Evolutionary conservation across 2,797 vertebrate genomes (phyloP), one percentile per base, ranked within the genome.

Genomic region (Oryzias dopingdopingensis): DNA sequence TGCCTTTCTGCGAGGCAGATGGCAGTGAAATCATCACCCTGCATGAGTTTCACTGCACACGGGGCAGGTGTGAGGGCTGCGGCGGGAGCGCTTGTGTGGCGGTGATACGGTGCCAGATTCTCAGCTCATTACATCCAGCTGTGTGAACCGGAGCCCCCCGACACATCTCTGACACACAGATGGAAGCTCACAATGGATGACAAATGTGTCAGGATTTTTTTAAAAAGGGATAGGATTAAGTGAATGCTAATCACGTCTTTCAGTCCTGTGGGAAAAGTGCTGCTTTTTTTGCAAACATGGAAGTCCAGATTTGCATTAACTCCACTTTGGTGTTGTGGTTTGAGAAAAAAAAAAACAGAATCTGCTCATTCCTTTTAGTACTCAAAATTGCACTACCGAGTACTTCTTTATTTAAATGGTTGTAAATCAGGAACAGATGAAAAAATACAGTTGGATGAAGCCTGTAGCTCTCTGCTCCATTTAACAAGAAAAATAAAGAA

Each of bases 81-180:
- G 82, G 74, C 77, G 70, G 72, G 58, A 70, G 75, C 74, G 83
- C 81, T 70, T 84, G 87, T 67, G 62, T 49, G 62, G 47, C 40
- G 42, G 66, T 59, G 52, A 72, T 67, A 71, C 72, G 42, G 69
- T 72, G 67, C 70, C 67, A 61, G 49, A 52, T 52, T 53, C 49
- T 44, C 18, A 61, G 49, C 77, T 80, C 74, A 80, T 80, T 76
- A 77, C 58, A 73, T 76, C 79, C 83, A 86, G 79, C 76, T 80
- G 83, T 70, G 67, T 58, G 66, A 61, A 58, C 65, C 49, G 59
- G 64, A 62, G 53, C 29, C 44, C 46, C 18, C 5, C 29, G 37
- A 72, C 59, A 63, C 65, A 65, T 61, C 42, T 1, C 52, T 62
- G 64, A 72, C 5, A 41, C 57, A 65, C 74, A 81, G 72, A 79